Evolutionary conservation across 2,797 vertebrate species (phyloP).

Genomic region (Clamator glandarius): DNA sequence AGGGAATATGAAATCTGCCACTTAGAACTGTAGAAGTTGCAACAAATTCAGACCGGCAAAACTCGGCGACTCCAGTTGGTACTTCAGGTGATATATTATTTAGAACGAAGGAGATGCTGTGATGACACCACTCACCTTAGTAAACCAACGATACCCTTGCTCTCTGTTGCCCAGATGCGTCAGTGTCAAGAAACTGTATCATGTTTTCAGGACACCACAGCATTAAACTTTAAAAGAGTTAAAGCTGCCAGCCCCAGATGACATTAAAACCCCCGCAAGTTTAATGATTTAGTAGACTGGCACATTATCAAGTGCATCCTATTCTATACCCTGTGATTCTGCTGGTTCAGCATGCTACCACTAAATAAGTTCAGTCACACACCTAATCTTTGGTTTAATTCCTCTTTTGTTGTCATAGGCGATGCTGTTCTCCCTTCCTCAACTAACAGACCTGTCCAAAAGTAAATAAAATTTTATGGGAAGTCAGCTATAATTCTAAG

Average conservation of each 20-base stretch:
- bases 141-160: slow-evolving; percentile 33
- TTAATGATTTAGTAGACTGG: slow-evolving; percentile 51
- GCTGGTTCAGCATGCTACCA: background rate
- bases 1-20: background rate
- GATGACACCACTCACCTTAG: slow-evolving; percentile 17
- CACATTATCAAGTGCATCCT: background rate
- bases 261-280: background rate
- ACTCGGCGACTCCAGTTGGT: background rate
- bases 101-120: background rate
- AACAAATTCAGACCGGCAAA: background rate
- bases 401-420: background rate
- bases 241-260: slow-evolving; percentile 50
- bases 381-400: background rate
- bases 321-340: background rate
- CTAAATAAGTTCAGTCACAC: background rate
- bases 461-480: background rate
- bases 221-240: slow-evolving; percentile 72
- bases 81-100: slow-evolving; percentile 4
- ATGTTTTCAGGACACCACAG: slow-evolving; percentile 30
- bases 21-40: background rate
- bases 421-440: background rate
- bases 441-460: background rate
- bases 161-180: slow-evolving; percentile 14
- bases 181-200: slow-evolving; percentile 33
- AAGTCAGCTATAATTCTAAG: background rate